These are phyloP conservation scores for Eudemis profundana DNA, from an alignment of 2,888 invertebrate genomes.

Conservation along the genomic window DNA sequence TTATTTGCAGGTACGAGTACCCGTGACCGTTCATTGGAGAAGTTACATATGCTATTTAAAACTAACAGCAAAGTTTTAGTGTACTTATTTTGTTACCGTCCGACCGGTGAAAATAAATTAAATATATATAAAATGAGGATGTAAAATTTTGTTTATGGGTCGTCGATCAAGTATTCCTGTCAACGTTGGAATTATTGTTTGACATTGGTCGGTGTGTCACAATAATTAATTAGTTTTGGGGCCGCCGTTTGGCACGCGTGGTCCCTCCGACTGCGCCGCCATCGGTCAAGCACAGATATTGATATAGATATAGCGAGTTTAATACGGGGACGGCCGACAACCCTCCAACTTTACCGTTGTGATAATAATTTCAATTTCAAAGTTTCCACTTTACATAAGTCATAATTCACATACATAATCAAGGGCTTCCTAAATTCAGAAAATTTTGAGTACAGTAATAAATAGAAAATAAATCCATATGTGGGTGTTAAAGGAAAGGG, in stretches of 20 bases:
- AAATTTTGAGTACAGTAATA: slow-evolving; percentile 21
- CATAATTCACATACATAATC: slow-evolving; percentile 42
- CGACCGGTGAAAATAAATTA: background rate
- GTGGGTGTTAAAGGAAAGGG: too few relatives aligned
- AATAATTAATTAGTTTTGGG: background rate
- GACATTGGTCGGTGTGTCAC: background rate
- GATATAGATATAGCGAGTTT: slow-evolving; percentile 17
- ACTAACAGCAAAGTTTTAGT: too few relatives aligned
- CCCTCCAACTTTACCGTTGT: slow-evolving; percentile 60
- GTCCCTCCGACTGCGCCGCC: background rate
- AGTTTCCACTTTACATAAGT: slow-evolving; percentile 62
- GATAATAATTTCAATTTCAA: slow-evolving; percentile 73
- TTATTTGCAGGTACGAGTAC: too few relatives aligned
- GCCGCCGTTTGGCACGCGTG: background rate
- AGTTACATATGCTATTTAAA: too few relatives aligned
- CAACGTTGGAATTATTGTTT: background rate
- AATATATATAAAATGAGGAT: background rate
- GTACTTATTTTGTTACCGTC: too few relatives aligned
- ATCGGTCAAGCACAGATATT: slow-evolving; percentile 10
- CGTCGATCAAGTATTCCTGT: background rate
- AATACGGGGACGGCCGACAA: slow-evolving; percentile 49
- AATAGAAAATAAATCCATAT: background rate
- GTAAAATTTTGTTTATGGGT: background rate
- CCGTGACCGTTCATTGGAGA: too few relatives aligned
- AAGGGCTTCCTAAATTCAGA: slow-evolving; percentile 9